Evolutionary conservation across 2,113 vertebrate genomes (phyloP).

Genomic region (Condylura cristata): DNA sequence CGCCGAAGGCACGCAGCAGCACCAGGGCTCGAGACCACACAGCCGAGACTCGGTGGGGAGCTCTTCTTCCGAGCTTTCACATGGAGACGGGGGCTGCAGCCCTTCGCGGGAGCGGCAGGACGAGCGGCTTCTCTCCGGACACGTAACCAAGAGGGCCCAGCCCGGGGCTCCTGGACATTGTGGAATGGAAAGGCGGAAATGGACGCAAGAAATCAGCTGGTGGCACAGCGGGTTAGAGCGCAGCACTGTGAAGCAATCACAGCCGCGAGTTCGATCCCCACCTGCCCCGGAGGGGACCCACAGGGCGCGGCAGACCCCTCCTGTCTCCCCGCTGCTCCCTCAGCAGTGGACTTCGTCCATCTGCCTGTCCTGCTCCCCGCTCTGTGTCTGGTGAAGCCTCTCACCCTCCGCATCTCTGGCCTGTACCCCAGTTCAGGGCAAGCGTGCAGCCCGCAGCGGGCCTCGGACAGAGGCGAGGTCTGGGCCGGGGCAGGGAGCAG

Average conservation of each 20-base stretch:
- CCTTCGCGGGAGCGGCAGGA: too few relatives aligned
- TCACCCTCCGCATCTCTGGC: too few relatives aligned
- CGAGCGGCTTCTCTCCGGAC: background rate
- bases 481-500: background rate
- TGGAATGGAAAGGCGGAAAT: background rate
- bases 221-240: too few relatives aligned
- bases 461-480: background rate
- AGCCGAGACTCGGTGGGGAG: background rate
- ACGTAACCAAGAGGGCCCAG: rapidly evolving
- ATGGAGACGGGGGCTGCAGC: background rate
- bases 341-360: too few relatives aligned
- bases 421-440: too few relatives aligned
- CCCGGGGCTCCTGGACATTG: background rate
- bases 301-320: too few relatives aligned
- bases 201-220: background rate
- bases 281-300: too few relatives aligned
- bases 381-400: too few relatives aligned
- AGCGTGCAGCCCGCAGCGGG: background rate
- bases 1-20: background rate
- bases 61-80: background rate
- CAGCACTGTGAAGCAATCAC: too few relatives aligned
- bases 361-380: too few relatives aligned
- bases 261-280: too few relatives aligned
- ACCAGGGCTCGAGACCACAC: background rate
- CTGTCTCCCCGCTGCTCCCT: too few relatives aligned